Conservation (phyloP, 30 jellyfish, hydroid and myxozoan genomes). For the Turritopsis dohrnii region DNA sequence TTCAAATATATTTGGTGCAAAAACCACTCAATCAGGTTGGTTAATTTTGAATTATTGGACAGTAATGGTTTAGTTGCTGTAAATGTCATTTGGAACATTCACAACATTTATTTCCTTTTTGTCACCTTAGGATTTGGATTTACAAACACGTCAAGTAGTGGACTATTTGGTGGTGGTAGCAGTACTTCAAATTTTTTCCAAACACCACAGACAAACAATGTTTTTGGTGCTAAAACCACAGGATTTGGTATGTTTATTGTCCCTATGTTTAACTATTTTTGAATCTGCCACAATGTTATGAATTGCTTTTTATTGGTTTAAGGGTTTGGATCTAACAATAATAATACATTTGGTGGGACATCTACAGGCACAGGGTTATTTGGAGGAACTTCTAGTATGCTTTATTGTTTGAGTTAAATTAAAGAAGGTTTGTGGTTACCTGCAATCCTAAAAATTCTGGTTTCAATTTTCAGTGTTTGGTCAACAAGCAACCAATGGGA, state of each 20-base stretch:
- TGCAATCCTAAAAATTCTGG: no score
- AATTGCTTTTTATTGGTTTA: neutral
- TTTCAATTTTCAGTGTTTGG: slow-evolving; percentile 72
- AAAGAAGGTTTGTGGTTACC: no score
- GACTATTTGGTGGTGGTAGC: slow-evolving; percentile 68
- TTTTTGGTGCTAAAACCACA: slow-evolving; percentile 47
- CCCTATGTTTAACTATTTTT: no score
- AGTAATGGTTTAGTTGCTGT: no score
- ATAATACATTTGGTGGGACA: slow-evolving; percentile 36
- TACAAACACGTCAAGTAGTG: slow-evolving; percentile 51
- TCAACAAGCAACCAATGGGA: slow-evolving; percentile 56
- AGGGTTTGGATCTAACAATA: slow-evolving; percentile 5
- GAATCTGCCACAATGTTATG: neutral
- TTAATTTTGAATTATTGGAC: no score
- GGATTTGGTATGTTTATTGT: slow-evolving; percentile 27
- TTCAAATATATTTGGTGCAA: slow-evolving; percentile 51
- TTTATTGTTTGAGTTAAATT: no score
- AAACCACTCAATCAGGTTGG: slow-evolving; percentile 34
- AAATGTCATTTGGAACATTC: no score
- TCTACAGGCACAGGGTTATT: slow-evolving; percentile 45
- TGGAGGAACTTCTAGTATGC: slow-evolving; percentile 44
- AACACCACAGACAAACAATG: slow-evolving; percentile 73
- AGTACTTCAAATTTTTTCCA: slow-evolving; percentile 45
- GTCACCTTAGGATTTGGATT: slow-evolving; percentile 43
- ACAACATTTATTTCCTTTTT: neutral